These are phyloP conservation scores for Anastrepha obliqua DNA, from an alignment of 1,140 invertebrate genomes.

Conservation along the genomic window DNA sequence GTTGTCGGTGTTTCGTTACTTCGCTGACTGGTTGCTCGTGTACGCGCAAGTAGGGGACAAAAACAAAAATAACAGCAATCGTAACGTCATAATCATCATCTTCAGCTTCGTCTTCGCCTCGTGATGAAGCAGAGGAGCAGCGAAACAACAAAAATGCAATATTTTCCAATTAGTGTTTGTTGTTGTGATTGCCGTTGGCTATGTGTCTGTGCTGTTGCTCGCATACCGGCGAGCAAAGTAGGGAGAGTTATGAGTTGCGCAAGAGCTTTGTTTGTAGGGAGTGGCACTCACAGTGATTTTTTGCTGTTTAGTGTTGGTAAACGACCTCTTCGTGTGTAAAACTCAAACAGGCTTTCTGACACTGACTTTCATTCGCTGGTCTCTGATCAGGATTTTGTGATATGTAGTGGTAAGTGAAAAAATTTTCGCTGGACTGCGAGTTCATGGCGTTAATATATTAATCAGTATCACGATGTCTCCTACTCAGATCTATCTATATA, in stretches of 20 bases:
- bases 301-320: not conserved
- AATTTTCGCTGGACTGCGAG: too few species aligned
- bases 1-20: too few species aligned
- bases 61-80: not conserved
- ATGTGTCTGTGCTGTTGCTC: not conserved
- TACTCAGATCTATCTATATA: too few species aligned
- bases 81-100: not conserved
- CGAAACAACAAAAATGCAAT: not conserved
- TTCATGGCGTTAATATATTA: too few species aligned
- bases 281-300: not conserved
- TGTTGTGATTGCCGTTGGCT: not conserved
- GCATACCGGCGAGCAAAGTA: not conserved
- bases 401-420: too few species aligned
- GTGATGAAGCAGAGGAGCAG: not conserved
- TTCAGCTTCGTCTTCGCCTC: not conserved
- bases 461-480: too few species aligned
- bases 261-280: slow-evolving; percentile 7
- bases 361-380: too few species aligned
- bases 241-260: not conserved
- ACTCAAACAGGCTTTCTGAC: too few species aligned
- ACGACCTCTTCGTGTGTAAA: not conserved
- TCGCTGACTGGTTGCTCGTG: not conserved
- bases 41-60: not conserved
- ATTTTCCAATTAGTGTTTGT: not conserved
- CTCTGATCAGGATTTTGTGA: too few species aligned